Base-by-base conservation (phyloP, 2,797 vertebrate genomes). In the Microctenopoma stevenorrisi region DNA sequence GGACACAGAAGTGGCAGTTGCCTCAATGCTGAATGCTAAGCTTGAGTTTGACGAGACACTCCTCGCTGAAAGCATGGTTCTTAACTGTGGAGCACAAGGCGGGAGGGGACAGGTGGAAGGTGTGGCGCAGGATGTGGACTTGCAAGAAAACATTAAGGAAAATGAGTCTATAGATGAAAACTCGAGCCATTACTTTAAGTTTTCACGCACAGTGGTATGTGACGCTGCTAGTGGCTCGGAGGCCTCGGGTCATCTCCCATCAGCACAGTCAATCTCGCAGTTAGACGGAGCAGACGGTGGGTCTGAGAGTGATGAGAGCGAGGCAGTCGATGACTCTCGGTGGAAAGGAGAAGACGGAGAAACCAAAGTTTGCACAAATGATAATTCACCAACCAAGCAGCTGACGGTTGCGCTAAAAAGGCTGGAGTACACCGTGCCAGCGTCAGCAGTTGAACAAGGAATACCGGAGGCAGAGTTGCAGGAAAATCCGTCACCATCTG, bases 201-300 rank as follows among this genome's bases (percentile, higher is more conserved):
- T 96, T 88, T 90, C 95, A 5, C 94, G 95, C 15, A 96, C 94
- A 0, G 95, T 96, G 47, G 92, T 93, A 22, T 79, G 88, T 9
- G 93, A 94, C 0, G 83, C 91, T 7, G 72, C 85, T 0, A 80
- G 88, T 42, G 81, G 90, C 64, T 79, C 90, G 0, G 79, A 83
- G 1, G 15, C 82, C 5, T 40, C 87, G 0, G 78, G 64, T 46
- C 80, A 83, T 30, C 70, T 82, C 25, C 54, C 86, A 10, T 74
- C 90, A 33, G 59, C 93, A 4, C 90, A 79, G 47, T 91, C 93
- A 0, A 97, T 97, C 54, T 90, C 94, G 2, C 96, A 97, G 83
- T 83, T 97, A 70, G 96, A 97, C 0, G 96, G 96, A 3, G 95
- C 95, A 0, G 96, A 97, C 1, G 94, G 96, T 0, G 94, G 94